Evolutionary conservation across 2,113 vertebrate genomes (phyloP), one percentile per base, ranked within the genome.

Genomic region (Otus sunia): DNA sequence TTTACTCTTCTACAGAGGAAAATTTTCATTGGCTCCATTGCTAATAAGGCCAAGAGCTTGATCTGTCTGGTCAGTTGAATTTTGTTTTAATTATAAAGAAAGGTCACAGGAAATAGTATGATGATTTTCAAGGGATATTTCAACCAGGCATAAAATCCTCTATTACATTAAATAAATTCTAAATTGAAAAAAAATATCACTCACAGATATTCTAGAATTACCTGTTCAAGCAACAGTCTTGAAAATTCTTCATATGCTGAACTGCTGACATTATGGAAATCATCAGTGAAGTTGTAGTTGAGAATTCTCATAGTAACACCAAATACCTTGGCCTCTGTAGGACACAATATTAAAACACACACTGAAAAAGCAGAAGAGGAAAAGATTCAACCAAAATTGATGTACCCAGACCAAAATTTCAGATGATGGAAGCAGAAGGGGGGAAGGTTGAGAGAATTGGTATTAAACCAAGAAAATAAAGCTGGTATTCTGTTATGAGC

Each of bases 271-370:
- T 98, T 62, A 41, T 36, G 80, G 27, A 98, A 85, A 74, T 91
- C 62, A 20, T 96, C 92, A 0, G 97, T 98, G 90, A 97, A 58
- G 43, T 93, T 98, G 74, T 73, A 96, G 88, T 98, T 96, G 12
- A 95, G 47, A 91, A 98, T 97, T 73, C 71, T 95, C 68, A 98
- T 5, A 6, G 53, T 96, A 86, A 97, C 15, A 72, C 47, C 81
- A 59, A 98, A 97, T 22, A 96, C 32, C n/a, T 39, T 93, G 71
- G 97, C 98, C 20, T 98, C 98, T 98, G 85, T 56, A 89, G 86
- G 19, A 64, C 58, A 94, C 10, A 92, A 41, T 34, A 64, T 86
- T 72, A 67, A 94, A 89, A 74, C 9, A 82, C 34, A 79, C 2
- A 45, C 6, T 53, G 45, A 81, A 12, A 62, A 55, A 88, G 26